Conservation (phyloP, 2,888 invertebrate species). For the Tipula helvola region DNA sequence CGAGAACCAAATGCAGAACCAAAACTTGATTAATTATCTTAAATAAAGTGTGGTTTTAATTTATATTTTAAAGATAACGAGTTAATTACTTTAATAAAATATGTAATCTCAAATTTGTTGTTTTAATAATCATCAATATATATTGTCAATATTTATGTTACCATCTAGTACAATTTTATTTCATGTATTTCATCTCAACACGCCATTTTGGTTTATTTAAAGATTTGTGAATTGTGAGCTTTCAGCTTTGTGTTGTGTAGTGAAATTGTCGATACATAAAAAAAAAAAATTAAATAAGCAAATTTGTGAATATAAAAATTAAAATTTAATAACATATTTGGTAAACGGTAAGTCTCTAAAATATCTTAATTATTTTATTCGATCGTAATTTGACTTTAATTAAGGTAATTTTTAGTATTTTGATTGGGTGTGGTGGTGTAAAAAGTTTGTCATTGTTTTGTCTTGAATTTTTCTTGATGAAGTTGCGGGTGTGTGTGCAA, state of each 20-base stretch:
- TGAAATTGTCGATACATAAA: not conserved
- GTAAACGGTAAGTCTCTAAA: slow-evolving; percentile 17
- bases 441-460: slow-evolving; percentile 9
- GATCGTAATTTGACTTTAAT: not conserved
- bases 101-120: not conserved
- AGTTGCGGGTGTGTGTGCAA: slow-evolving; percentile 8
- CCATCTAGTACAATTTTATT: not conserved
- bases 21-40: not conserved
- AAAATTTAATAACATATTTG: slow-evolving; percentile 12
- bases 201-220: not conserved
- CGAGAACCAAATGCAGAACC: not conserved
- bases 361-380: not conserved
- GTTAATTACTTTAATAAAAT: not conserved
- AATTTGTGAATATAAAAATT: not conserved
- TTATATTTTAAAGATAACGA: not conserved
- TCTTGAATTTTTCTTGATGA: not conserved
- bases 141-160: not conserved
- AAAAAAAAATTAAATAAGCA: not conserved
- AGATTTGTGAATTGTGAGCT: not conserved
- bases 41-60: not conserved
- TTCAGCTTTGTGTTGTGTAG: slow-evolving; percentile 4
- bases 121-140: not conserved
- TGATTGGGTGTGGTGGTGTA: slow-evolving; percentile 11
- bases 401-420: not conserved
- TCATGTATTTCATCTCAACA: not conserved